These are phyloP conservation scores for Micropoecilia bifurca DNA, from an alignment of 2,797 vertebrate species.

Conservation along the genomic window DNA sequence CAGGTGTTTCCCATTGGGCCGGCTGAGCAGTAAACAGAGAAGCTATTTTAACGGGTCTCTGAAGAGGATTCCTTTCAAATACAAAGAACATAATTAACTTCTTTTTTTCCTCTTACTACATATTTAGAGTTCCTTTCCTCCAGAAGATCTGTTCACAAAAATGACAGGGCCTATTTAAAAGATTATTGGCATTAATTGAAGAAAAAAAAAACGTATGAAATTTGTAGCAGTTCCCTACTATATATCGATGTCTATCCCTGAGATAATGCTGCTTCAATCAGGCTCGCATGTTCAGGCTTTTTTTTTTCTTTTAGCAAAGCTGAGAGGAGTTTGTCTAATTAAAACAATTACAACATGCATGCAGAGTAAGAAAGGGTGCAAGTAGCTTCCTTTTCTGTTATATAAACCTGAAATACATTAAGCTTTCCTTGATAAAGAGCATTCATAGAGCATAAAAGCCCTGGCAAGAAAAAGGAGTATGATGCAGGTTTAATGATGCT, in stretches of 20 bases:
- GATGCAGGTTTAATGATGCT: constrained; percentile 47
- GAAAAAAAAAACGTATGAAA: constrained; percentile 35
- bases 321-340: constrained; percentile 51
- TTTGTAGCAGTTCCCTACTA: background rate
- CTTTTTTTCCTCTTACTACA: constrained; percentile 5
- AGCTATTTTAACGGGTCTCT: constrained; percentile 63
- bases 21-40: constrained; percentile 58
- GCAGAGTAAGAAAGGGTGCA: constrained; percentile 40
- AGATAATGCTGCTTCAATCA: constrained; percentile 26
- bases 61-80: constrained; percentile 53
- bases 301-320: constrained; percentile 25
- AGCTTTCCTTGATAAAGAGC: constrained; percentile 15
- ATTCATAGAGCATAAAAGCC: constrained; percentile 31
- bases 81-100: constrained; percentile 50
- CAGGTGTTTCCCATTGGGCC: constrained; percentile 49
- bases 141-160: constrained; percentile 30
- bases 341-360: constrained; percentile 41
- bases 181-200: constrained; percentile 60
- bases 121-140: constrained; percentile 38
- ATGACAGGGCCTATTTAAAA: constrained; percentile 36
- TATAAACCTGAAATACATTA: constrained; percentile 19
- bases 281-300: constrained; percentile 28
- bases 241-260: constrained; percentile 19
- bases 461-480: constrained; percentile 24
- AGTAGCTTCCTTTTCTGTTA: constrained; percentile 30